Evolutionary conservation across 1,140 invertebrate species (phyloP).

Genomic region (Cyclina sinensis): DNA sequence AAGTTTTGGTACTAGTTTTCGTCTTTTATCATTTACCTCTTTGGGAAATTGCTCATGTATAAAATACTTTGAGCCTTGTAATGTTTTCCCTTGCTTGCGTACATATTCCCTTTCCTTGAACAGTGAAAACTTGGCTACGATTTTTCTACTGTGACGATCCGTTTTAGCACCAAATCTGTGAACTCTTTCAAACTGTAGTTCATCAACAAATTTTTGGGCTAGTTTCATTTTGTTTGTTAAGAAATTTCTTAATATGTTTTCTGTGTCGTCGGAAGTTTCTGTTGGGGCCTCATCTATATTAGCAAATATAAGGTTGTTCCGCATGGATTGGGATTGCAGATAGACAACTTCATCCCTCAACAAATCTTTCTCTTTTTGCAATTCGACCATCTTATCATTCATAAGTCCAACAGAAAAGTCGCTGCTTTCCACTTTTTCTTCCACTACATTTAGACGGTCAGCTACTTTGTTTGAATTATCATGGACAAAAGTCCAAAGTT

Average conservation of each 20-base stretch:
- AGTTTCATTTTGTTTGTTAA: conserved; percentile 27
- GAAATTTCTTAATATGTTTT: neutral
- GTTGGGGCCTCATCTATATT: neutral
- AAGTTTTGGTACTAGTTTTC: neutral
- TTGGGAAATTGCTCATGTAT: conserved; percentile 35
- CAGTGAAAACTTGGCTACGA: conserved; percentile 39
- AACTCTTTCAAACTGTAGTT: conserved; percentile 18
- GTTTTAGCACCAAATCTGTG: neutral
- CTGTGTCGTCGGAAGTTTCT: neutral
- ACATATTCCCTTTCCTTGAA: conserved; percentile 38
- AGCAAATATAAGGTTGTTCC: conserved; percentile 26
- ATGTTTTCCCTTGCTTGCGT: neutral
- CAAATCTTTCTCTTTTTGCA: neutral
- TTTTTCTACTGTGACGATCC: neutral
- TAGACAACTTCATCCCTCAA: conserved; percentile 24
- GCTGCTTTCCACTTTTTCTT: neutral
- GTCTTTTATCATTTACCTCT: neutral
- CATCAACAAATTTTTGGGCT: neutral
- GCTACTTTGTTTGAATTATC: neutral
- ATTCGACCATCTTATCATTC: neutral
- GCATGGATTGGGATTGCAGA: conserved; percentile 23
- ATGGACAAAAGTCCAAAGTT: neutral
- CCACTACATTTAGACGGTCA: neutral
- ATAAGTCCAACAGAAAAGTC: neutral
- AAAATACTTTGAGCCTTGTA: neutral